Conservation (phyloP, 2,113 vertebrate genomes). For the Odobenus rosmarus region DNA sequence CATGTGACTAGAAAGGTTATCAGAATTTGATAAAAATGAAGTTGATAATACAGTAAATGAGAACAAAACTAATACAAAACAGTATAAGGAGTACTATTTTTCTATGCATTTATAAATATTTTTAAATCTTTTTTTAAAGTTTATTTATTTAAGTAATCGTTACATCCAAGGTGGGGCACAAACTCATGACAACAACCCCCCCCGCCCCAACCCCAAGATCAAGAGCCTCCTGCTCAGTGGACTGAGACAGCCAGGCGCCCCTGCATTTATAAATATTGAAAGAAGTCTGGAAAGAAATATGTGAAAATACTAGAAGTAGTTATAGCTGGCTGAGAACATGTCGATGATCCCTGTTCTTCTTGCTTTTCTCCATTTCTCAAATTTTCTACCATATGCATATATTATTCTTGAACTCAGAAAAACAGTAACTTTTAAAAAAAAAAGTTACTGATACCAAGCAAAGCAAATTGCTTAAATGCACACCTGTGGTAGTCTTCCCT, state of each 20-base stretch:
- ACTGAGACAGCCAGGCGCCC: background rate
- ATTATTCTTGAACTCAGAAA: constrained; percentile 23
- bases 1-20: background rate
- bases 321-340: background rate
- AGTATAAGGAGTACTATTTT: background rate
- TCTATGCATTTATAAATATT: background rate
- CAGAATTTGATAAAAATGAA: background rate
- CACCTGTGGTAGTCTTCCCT: background rate
- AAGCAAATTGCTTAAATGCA: background rate
- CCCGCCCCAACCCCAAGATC: background rate
- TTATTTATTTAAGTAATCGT: background rate
- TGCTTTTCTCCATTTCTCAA: background rate
- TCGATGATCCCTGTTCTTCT: background rate
- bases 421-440: background rate
- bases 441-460: background rate
- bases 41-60: background rate
- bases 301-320: background rate
- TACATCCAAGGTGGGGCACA: background rate
- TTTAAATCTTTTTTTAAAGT: background rate
- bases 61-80: background rate
- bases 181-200: background rate
- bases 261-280: background rate
- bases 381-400: background rate
- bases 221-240: background rate
- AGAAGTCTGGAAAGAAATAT: background rate